Percentiles rank a stretch among this genome's conserved stretches.
These are phyloP conservation scores for Heliocidaris tuberculata DNA, from an alignment of 35 echinoderm and acorn worm genomes.

Conservation along the genomic window DNA sequence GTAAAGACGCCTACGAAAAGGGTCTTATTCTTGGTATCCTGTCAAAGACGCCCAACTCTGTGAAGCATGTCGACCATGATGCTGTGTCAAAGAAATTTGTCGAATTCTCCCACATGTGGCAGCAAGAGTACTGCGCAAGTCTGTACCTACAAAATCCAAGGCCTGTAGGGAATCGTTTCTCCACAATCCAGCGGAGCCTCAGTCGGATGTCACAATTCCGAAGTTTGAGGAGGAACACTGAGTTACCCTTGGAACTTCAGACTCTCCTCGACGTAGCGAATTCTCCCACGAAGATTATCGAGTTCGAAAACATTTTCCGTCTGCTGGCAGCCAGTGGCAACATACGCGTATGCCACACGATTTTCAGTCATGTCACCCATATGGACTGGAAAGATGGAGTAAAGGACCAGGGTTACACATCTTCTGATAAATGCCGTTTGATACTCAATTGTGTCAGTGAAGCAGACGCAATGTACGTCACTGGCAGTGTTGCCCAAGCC, in stretches of 20 bases:
- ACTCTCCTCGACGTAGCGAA: background rate
- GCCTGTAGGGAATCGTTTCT: background rate
- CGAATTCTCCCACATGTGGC: background rate
- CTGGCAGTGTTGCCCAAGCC: background rate
- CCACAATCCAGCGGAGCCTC: background rate
- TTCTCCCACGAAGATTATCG: background rate
- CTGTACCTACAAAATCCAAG: background rate
- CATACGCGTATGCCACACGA: background rate
- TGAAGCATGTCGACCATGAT: background rate
- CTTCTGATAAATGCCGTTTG: background rate
- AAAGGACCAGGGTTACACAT: background rate
- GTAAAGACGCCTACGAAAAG: background rate
- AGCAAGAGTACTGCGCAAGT: slow-evolving; percentile 15
- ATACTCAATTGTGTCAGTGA: slow-evolving; percentile 12
- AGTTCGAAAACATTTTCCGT: background rate
- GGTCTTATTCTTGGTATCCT: background rate
- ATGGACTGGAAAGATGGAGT: no score
- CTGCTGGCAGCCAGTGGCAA: background rate
- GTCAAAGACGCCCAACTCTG: background rate
- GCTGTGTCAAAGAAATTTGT: background rate
- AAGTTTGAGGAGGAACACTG: no score
- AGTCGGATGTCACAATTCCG: no score
- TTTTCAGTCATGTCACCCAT: background rate
- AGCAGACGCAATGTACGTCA: background rate
- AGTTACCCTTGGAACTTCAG: no score